Conservation (phyloP, 2,888 invertebrate species). For the Drosophila ezoana region DNA sequence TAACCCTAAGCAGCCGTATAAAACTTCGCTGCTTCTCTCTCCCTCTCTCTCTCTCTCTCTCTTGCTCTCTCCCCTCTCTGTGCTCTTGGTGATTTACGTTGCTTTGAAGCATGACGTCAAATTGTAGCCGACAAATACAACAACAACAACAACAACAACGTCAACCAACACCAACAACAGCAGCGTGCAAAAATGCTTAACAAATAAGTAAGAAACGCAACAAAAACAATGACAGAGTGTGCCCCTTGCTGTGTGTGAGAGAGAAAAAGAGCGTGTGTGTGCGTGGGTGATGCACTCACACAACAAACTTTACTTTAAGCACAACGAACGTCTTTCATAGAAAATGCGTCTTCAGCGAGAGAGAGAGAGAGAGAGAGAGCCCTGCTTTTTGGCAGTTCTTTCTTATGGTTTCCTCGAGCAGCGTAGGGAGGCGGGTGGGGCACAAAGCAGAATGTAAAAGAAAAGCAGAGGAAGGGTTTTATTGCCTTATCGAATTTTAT, state of each 20-base stretch:
- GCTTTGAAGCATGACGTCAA: conserved; percentile 76
- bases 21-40: conserved; percentile 25
- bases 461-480: conserved; percentile 45
- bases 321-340: conserved; percentile 25
- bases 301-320: conserved; percentile 38
- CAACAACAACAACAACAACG: conserved; percentile 20
- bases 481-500: conserved; percentile 73
- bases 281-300: conserved; percentile 56
- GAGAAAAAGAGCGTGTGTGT: conserved; percentile 3
- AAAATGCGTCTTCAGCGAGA: conserved; percentile 53
- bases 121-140: conserved; percentile 57
- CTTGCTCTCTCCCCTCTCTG: conserved; percentile 2
- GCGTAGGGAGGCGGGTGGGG: conserved; percentile 1
- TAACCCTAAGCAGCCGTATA: conserved; percentile 60
- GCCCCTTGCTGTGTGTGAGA: conserved; percentile 9
- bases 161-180: too few species aligned
- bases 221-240: conserved; percentile 29
- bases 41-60: conserved; percentile 3
- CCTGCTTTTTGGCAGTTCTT: conserved; percentile 73
- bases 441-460: conserved; percentile 1
- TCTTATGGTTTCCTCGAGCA: conserved; percentile 61
- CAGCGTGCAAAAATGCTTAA: conserved; percentile 52
- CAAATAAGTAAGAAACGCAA: conserved; percentile 59
- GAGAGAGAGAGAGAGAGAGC: conserved; percentile 25
- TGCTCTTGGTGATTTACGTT: conserved; percentile 67